Conservation (phyloP, 2,113 vertebrate species). For the Mobula hypostoma region DNA sequence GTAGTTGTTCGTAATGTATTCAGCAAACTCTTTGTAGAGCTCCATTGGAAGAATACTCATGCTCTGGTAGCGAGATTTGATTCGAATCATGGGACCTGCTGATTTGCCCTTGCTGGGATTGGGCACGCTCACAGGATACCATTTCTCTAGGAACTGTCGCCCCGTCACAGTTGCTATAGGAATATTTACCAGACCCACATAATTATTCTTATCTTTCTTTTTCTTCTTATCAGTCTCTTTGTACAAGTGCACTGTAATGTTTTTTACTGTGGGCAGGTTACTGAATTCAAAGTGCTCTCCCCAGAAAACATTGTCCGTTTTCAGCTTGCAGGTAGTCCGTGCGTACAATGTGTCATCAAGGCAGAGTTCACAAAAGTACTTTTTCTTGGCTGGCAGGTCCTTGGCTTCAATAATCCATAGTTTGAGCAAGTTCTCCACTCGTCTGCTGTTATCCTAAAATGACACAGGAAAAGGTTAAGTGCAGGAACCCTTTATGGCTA, state of each 20-base stretch:
- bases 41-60: slow-evolving; percentile 98
- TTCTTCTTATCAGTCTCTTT: slow-evolving; percentile 98
- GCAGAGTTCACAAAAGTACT: slow-evolving; percentile 92
- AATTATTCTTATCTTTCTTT: slow-evolving; percentile 97
- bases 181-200: slow-evolving; percentile 86
- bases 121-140: slow-evolving; percentile 83
- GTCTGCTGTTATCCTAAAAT: slow-evolving; percentile 89
- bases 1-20: slow-evolving; percentile 97
- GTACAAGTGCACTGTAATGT: slow-evolving; percentile 85
- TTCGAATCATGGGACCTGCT: slow-evolving; percentile 85
- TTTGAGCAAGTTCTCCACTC: slow-evolving; percentile 86
- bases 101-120: slow-evolving; percentile 84
- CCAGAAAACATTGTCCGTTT: slow-evolving; percentile 97
- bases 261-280: slow-evolving; percentile 81
- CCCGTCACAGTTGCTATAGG: slow-evolving; percentile 72
- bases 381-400: slow-evolving; percentile 94
- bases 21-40: slow-evolving; percentile 97
- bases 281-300: slow-evolving; percentile 98
- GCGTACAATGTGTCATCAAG: slow-evolving; percentile 93
- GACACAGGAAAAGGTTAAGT: slow-evolving; percentile 37
- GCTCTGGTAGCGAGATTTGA: slow-evolving; percentile 92
- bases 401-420: slow-evolving; percentile 98
- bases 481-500: too few relatives aligned
- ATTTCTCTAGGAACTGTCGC: slow-evolving; percentile 91
- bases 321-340: slow-evolving; percentile 95